A percentile compares a stretch with the other conserved stretches of the same genome.
These are phyloP conservation scores for Diadophis punctatus DNA, from an alignment of 2,113 vertebrate genomes.

Conservation along the genomic window DNA sequence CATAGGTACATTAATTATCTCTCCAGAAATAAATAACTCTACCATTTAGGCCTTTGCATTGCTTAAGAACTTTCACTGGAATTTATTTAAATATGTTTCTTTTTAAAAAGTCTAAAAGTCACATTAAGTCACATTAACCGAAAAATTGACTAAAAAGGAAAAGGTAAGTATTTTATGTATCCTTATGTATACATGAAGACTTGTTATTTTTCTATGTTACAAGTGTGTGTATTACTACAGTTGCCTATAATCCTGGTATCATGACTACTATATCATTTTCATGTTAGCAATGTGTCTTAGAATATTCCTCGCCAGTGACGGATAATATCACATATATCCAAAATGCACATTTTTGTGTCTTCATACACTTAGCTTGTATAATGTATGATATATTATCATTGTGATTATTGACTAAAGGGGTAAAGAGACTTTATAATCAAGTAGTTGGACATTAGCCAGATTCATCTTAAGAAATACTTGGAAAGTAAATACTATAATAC, in stretches of 20 bases:
- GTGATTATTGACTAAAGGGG: neutral
- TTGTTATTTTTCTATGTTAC: neutral
- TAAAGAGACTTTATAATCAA: neutral
- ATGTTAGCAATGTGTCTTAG: neutral
- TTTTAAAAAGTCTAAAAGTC: neutral
- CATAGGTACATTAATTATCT: neutral
- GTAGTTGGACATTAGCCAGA: neutral
- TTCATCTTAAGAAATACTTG: neutral
- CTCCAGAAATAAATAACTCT: neutral
- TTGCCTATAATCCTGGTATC: neutral
- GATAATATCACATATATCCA: neutral
- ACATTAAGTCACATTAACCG: neutral
- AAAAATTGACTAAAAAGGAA: neutral
- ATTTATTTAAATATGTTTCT: neutral
- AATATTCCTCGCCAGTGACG: neutral
- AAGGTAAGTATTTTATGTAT: neutral
- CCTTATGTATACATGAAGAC: neutral
- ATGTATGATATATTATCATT: neutral
- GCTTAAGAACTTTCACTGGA: neutral
- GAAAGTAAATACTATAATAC: neutral
- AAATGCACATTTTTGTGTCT: neutral
- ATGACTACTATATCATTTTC: neutral
- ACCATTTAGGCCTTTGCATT: neutral
- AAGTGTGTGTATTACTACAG: neutral
- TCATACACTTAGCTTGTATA: neutral